Percentiles rank a stretch among this genome's conserved stretches.
These are phyloP conservation scores for Aporrectodea caliginosa DNA, from an alignment of 1,140 invertebrate species.

Conservation along the genomic window DNA sequence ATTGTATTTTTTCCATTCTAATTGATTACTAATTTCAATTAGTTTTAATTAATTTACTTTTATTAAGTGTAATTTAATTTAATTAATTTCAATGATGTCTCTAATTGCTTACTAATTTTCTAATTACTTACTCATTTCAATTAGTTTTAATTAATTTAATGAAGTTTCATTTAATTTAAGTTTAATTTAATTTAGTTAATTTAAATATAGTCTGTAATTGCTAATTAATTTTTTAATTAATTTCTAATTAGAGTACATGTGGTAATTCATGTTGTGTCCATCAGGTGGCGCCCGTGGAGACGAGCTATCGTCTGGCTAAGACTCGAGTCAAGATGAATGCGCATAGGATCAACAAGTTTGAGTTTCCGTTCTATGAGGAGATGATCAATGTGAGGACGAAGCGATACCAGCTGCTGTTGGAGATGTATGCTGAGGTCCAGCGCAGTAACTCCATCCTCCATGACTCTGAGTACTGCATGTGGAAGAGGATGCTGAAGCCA, in stretches of 20 bases:
- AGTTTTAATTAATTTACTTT: background rate
- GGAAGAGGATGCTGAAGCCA: conserved; percentile 30
- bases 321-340: conserved; percentile 31
- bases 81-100: background rate
- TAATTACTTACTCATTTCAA: background rate
- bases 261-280: background rate
- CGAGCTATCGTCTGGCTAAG: conserved; percentile 27
- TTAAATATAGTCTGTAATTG: background rate
- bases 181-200: conserved; percentile 1
- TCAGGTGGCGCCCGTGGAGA: conserved; percentile 34
- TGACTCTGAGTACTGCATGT: conserved; percentile 34
- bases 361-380: conserved; percentile 32
- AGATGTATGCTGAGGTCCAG: conserved; percentile 34
- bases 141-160: too few relatives aligned
- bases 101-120: background rate
- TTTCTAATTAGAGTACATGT: background rate
- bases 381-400: conserved; percentile 28
- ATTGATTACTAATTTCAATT: background rate
- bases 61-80: background rate
- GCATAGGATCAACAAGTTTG: conserved; percentile 31
- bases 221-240: background rate
- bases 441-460: conserved; percentile 23
- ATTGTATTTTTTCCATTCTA: background rate
- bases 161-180: too few relatives aligned
- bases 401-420: conserved; percentile 29